A percentile compares a stretch with the other conserved stretches of the same genome.
These are phyloP conservation scores for Heliconius ismenius DNA, from an alignment of 2,888 invertebrate genomes.

Conservation along the genomic window DNA sequence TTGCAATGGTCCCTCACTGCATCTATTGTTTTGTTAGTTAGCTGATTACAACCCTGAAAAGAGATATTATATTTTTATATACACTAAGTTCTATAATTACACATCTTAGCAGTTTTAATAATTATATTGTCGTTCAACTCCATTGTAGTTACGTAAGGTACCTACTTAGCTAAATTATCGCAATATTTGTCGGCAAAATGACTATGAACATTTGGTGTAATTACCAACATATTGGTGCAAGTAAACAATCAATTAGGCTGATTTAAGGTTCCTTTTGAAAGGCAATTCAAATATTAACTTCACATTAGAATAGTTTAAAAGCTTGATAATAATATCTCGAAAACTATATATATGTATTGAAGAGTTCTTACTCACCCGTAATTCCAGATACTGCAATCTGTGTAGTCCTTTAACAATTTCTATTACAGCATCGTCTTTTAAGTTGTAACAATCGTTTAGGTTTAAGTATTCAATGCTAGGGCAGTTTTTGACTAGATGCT, in stretches of 20 bases:
- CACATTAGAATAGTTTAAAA: no score
- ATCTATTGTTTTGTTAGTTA: conserved; percentile 82
- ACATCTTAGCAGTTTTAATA: no score
- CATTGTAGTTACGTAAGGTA: no score
- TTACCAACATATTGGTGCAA: no score
- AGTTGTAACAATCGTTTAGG: conserved; percentile 85
- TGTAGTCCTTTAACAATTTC: conserved; percentile 66
- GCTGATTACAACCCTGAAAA: conserved; percentile 82
- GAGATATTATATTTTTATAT: not conserved
- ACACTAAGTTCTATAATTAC: no score
- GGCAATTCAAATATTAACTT: no score
- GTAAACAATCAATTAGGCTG: no score
- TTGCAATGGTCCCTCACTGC: conserved; percentile 75
- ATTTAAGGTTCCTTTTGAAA: no score
- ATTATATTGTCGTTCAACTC: no score
- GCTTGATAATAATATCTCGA: not conserved
- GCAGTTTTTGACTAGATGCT: conserved; percentile 84
- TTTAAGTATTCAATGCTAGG: conserved; percentile 86
- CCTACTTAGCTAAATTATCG: no score
- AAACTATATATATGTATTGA: not conserved
- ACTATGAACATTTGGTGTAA: no score
- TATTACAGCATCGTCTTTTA: conserved; percentile 83
- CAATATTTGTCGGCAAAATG: no score
- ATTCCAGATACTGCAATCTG: conserved; percentile 81
- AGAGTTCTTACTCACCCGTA: conserved; percentile 71